Percentiles rank a stretch among this genome's conserved stretches.
These are phyloP conservation scores for Nothocercus nigrocapillus DNA, from an alignment of 2,113 vertebrate genomes.

Conservation along the genomic window DNA sequence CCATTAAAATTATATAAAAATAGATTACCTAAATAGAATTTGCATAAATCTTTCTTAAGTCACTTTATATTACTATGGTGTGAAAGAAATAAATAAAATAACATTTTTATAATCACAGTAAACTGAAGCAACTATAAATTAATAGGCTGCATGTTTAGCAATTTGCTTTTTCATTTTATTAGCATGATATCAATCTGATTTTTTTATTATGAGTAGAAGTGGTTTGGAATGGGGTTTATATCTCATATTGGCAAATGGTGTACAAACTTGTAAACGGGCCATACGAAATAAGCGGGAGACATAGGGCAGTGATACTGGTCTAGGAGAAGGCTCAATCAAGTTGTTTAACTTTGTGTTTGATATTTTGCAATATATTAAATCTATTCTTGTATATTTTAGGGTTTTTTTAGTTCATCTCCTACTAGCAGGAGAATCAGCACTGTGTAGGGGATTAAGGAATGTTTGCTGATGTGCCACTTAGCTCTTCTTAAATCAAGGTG, in stretches of 20 bases:
- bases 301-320: background rate
- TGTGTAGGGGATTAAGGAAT: background rate
- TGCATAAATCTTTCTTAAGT: background rate
- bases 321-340: background rate
- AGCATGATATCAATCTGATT: background rate
- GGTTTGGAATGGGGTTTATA: background rate
- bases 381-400: background rate
- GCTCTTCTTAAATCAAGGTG: background rate
- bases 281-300: background rate
- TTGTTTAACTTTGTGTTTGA: background rate
- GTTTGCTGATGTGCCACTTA: background rate
- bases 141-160: background rate
- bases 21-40: background rate
- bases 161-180: background rate
- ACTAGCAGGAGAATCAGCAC: background rate
- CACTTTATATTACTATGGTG: conserved; percentile 8
- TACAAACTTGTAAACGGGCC: background rate
- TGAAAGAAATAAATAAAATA: conserved; percentile 7
- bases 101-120: background rate
- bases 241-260: background rate
- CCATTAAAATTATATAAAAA: background rate
- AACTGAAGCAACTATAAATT: background rate
- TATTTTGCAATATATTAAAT: background rate
- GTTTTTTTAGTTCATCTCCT: background rate
- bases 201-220: background rate